These are phyloP conservation scores for Epistrophe grossulariae DNA, from an alignment of 2,888 invertebrate genomes.

Conservation along the genomic window DNA sequence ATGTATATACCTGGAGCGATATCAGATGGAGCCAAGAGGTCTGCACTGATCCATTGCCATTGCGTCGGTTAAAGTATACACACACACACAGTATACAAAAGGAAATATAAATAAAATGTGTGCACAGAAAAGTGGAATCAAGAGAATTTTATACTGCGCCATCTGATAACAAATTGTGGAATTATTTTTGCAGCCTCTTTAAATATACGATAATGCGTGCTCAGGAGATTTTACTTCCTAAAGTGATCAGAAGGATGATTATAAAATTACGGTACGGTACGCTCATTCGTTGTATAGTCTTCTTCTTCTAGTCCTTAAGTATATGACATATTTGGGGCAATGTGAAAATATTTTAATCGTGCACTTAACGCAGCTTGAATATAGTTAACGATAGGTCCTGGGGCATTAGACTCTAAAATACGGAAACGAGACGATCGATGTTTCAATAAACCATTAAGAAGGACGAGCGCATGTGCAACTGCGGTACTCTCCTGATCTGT, in stretches of 20 bases:
- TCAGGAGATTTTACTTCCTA: conserved; percentile 22
- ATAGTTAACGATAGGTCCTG: conserved; percentile 45
- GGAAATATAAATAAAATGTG: conserved; percentile 6
- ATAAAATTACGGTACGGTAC: conserved; percentile 68
- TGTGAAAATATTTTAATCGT: conserved; percentile 46
- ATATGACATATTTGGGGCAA: conserved; percentile 69
- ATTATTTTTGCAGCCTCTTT: conserved; percentile 64
- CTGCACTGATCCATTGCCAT: conserved; percentile 67
- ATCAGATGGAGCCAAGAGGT: conserved; percentile 75
- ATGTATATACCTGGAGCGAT: conserved; percentile 13
- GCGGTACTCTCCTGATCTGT: conserved; percentile 3
- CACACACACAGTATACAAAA: background rate
- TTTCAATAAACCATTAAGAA: conserved; percentile 66
- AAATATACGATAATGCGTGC: conserved; percentile 46
- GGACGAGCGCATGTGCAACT: conserved; percentile 27
- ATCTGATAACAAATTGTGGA: conserved; percentile 69
- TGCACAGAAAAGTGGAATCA: conserved; percentile 27
- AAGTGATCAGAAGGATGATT: conserved; percentile 64
- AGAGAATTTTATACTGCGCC: conserved; percentile 54
- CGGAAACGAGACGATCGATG: conserved; percentile 69
- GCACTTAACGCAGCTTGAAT: conserved; percentile 41
- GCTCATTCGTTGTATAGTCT: conserved; percentile 7
- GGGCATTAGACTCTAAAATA: conserved; percentile 50
- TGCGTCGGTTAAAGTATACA: background rate
- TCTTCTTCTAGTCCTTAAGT: conserved; percentile 12